Conservation (phyloP, 2,113 vertebrate genomes). For the Raja brachyura region DNA sequence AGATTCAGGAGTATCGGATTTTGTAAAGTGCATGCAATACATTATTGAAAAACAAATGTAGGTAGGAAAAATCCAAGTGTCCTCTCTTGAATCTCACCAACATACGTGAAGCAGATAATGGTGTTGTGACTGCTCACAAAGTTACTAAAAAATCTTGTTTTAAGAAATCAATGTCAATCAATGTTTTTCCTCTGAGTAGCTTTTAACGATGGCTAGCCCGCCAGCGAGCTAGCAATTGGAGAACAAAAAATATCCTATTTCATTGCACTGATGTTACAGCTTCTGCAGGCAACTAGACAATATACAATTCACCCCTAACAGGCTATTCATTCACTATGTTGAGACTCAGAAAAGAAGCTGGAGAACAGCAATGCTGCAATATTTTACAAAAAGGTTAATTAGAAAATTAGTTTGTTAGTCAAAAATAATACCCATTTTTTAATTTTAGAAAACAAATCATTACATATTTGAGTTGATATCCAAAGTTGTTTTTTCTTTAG, state of each 20-base stretch:
- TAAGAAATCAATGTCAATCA: background rate
- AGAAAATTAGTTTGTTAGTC: background rate
- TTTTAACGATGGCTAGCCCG: background rate
- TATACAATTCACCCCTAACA: background rate
- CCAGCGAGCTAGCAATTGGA: background rate
- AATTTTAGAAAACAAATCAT: background rate
- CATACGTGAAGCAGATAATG: background rate
- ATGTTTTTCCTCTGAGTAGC: background rate
- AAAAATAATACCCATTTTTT: background rate
- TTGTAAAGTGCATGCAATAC: background rate
- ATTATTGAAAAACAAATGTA: background rate
- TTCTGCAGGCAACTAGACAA: background rate
- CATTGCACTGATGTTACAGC: background rate
- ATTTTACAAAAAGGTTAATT: slow-evolving; percentile 17
- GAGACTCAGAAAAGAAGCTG: background rate
- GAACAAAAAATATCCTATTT: background rate
- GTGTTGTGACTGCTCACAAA: background rate
- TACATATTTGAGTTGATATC: background rate
- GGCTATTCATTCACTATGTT: background rate
- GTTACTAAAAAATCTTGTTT: background rate
- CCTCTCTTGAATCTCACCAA: background rate
- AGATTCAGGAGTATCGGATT: background rate
- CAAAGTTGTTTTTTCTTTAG: background rate
- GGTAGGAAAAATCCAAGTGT: background rate
- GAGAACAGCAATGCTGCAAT: background rate